Base-by-base conservation (phyloP, 2,797 vertebrate species). In the Galago senegalensis region DNA sequence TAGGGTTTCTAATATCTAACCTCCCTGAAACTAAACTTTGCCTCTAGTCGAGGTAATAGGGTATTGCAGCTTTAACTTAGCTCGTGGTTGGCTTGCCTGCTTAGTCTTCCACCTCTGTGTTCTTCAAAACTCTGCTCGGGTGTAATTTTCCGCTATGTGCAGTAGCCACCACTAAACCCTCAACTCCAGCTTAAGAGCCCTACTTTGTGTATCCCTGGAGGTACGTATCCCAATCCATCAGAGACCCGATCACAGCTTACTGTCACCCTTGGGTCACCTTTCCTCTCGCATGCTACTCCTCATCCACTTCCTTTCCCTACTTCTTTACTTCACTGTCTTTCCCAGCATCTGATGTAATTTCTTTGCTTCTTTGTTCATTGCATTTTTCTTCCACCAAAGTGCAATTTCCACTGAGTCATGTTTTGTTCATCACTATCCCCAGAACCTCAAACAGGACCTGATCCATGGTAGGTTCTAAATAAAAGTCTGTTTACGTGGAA, bases 141-240 rank as follows among this genome's bases (percentile, higher is more conserved):
- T 25, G 23, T 13, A 11, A 34, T n/a, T 23, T 63, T 31, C 37
- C 76, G 31, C 63, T 58, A 21, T 53, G 49, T 53, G 14, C 17
- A 53, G 14, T 11, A 69, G 21, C 63, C 5, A 29, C 53, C 49
- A 72, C 4, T 29, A 58, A 60, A 3, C 11, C 43, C 11, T 75
- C 7, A 12, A 37, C 7, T 61, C 46, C 2, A 3, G 27, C 60
- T 17, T 25, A 34, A 72, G 63, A n/a, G 23, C 2, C n/a, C 6
- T 13, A 18, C 23, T 27, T 34, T 7, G 0, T 5, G 1, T 5
- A 29, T 6, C 10, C 31, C 34, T 75, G 31, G 3, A 69, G 5
- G 4, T 8, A 13, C 3, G 0, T 67, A 3, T 73, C 11, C 9
- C 10, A 4, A 20, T 40, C 34, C 18, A 18, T 3, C 69, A 29